Evolutionary conservation across 1,140 invertebrate genomes (phyloP), one percentile per base, ranked within the genome.

Genomic region (Drosophila nigrodunni): DNA sequence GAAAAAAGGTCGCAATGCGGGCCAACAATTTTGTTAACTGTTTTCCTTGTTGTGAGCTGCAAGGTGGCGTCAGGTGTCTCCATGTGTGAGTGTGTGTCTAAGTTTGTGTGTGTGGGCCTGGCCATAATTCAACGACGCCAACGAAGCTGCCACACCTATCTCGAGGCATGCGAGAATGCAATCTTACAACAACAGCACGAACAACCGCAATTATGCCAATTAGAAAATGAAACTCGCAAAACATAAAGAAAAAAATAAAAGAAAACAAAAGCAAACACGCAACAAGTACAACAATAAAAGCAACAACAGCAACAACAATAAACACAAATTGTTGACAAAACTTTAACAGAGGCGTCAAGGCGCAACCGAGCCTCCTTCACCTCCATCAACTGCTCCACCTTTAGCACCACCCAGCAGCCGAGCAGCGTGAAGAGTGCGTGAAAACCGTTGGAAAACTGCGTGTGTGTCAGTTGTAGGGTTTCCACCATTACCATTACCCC

Each of bases 171-270:
- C 80, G 73, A 80, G 80, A 89, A 90, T 88, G 77, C 71, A 93
- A 73, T 18, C 49, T 55, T 55, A 49, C 37, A 60, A 11, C 49
- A 75, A 57, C 59, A 58, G 58, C 52, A 46, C 25, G 25, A 30
- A 93, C 77, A 94, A 91, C 72, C 93, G 87, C 79, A 93, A 92
- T 60, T 94, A 95, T 93, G 83, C 77, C 83, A 87, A 82, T 88
- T 88, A 88, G 83, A 78, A 87, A 82, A 80, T 65, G 81, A 86
- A 76, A 74, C 79, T 57, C 75, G 80, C 80, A 82, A 82, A 82
- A 71, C n/a, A 74, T 37, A 43, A n/a, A 18, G 47, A 35, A 9
- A 46, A 59, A 41, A 18, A 30, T 41, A 41, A 41, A 41, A 47
- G 25, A 64, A 62, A 30, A 30, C 25, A 30, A 11, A 34, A 62